Conservation (phyloP, 2,113 vertebrate species). For the Bubalus kerabau region DNA sequence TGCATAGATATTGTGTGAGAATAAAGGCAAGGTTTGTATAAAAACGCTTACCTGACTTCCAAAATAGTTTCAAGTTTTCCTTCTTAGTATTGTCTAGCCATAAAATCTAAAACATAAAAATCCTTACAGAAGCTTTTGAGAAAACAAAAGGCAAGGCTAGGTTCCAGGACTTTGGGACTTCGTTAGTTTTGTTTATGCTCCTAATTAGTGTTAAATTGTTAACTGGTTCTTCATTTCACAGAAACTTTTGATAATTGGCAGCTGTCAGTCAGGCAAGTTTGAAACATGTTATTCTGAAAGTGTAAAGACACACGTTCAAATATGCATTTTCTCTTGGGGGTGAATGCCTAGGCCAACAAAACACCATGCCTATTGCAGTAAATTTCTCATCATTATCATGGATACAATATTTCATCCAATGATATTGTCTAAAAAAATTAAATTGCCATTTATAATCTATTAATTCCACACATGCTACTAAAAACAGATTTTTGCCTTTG, state of each 20-base stretch:
- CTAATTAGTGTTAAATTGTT: conserved; percentile 41
- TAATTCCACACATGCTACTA: neutral
- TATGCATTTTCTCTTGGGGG: neutral
- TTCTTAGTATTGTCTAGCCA: neutral
- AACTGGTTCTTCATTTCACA: conserved; percentile 29
- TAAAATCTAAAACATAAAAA: neutral
- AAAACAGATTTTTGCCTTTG: neutral
- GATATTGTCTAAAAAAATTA: conserved; percentile 1
- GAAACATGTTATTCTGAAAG: neutral
- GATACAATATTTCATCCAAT: conserved; percentile 2
- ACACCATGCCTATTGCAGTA: neutral
- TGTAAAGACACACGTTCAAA: neutral
- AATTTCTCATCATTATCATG: conserved; percentile 4
- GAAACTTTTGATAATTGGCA: conserved; percentile 34
- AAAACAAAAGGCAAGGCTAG: neutral
- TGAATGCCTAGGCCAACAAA: neutral
- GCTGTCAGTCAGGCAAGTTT: neutral
- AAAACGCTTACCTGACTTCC: neutral
- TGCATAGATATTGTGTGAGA: neutral
- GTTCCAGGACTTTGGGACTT: neutral
- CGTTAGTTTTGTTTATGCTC: conserved; percentile 5
- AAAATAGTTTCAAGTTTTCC: neutral
- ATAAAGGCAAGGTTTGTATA: neutral
- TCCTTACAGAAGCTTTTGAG: neutral
- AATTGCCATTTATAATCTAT: conserved; percentile 29